Conservation (phyloP, 2,888 invertebrate genomes). For the Parnassius apollo region DNA sequence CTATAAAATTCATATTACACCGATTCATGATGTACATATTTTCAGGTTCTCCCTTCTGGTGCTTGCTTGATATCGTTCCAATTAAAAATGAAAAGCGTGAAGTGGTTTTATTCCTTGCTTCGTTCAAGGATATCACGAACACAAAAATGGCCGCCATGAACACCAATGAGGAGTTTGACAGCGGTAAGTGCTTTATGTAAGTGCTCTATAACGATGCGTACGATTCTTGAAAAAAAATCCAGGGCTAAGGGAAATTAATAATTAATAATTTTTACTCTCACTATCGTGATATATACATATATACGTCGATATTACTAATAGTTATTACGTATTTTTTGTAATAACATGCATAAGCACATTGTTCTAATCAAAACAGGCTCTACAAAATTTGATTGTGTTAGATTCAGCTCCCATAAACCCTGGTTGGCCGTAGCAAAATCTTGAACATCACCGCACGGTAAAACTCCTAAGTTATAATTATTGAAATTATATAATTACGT, state of each 20-base stretch:
- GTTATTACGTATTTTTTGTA: constrained; percentile 31
- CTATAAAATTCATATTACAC: neutral
- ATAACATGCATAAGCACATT: constrained; percentile 64
- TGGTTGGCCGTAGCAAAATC: constrained; percentile 62
- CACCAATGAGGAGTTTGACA: constrained; percentile 91
- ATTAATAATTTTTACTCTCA: neutral
- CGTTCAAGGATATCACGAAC: constrained; percentile 97
- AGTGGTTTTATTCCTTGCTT: constrained; percentile 96
- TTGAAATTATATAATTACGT: too few species aligned
- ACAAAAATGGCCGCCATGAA: constrained; percentile 94
- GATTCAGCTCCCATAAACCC: constrained; percentile 69
- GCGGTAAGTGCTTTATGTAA: constrained; percentile 84
- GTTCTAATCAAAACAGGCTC: constrained; percentile 67
- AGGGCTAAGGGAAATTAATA: neutral
- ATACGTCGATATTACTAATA: neutral
- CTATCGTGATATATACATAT: neutral
- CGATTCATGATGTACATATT: constrained; percentile 3
- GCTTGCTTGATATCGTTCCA: constrained; percentile 97
- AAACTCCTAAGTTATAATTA: constrained; percentile 50
- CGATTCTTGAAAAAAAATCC: constrained; percentile 40
- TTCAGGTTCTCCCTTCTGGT: constrained; percentile 95
- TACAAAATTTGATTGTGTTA: constrained; percentile 61
- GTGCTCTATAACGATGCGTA: constrained; percentile 33
- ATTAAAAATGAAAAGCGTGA: constrained; percentile 99
- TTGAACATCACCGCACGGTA: constrained; percentile 75